Evolutionary conservation across 2,113 vertebrate genomes (phyloP).

Genomic region (Polypterus senegalus): DNA sequence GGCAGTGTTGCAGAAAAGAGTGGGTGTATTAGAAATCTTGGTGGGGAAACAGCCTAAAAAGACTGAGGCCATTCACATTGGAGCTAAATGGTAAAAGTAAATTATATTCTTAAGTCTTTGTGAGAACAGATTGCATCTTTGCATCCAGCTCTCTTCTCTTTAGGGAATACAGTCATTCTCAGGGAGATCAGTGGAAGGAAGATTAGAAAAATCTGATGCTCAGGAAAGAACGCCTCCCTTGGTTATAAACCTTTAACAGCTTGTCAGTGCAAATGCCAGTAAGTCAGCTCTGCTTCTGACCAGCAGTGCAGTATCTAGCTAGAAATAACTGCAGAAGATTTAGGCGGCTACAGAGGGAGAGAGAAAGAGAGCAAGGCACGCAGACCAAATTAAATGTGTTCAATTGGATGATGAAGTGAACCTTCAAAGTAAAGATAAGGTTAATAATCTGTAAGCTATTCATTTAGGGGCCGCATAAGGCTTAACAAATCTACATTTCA

Average conservation of each 20-base stretch:
- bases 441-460: neutral
- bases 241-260: slow-evolving; percentile 23
- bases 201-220: slow-evolving; percentile 38
- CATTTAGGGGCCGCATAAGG: neutral
- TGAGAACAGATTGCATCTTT: slow-evolving; percentile 12
- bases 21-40: slow-evolving; percentile 13
- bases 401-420: neutral
- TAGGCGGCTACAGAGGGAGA: too few species aligned
- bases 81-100: slow-evolving; percentile 5
- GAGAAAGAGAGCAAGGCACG: too few species aligned
- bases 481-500: too few species aligned
- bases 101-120: slow-evolving; percentile 9
- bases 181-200: slow-evolving; percentile 32
- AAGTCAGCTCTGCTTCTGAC: neutral
- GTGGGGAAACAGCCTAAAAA: neutral
- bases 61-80: neutral
- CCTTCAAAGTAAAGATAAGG: neutral
- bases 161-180: slow-evolving; percentile 32
- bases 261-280: slow-evolving; percentile 10
- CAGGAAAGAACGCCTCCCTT: slow-evolving; percentile 22
- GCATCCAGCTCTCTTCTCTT: slow-evolving; percentile 24
- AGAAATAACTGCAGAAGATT: neutral
- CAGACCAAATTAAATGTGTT: neutral
- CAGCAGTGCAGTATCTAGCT: neutral
- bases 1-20: too few species aligned